phyloP scores from a whole-genome alignment of 2,888 invertebrate genomes.

The Reticulitermes lucifugus region DNA sequence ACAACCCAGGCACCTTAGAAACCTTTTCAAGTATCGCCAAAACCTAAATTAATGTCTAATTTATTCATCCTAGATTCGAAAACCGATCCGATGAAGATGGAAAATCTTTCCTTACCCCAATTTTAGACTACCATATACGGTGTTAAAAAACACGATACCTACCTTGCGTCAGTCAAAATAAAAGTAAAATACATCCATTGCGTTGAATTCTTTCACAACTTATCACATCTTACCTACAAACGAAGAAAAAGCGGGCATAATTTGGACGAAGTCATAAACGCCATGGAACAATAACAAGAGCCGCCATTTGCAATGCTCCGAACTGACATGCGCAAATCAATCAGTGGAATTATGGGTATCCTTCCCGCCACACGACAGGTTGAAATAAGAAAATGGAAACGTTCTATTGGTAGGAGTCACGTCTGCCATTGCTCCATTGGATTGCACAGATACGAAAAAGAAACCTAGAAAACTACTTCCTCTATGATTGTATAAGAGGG shows the following conservation, averaged over 20 bases:
- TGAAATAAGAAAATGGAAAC: slow-evolving; percentile 56
- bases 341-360: slow-evolving; percentile 61
- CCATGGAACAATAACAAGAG: slow-evolving; percentile 98
- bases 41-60: slow-evolving; percentile 49
- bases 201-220: slow-evolving; percentile 54
- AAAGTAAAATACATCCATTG: slow-evolving; percentile 50
- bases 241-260: slow-evolving; percentile 65
- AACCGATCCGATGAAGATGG: slow-evolving; percentile 54
- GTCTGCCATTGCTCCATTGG: slow-evolving; percentile 42
- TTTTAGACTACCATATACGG: slow-evolving; percentile 55
- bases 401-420: slow-evolving; percentile 52
- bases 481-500: slow-evolving; percentile 21
- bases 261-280: slow-evolving; percentile 70
- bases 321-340: slow-evolving; percentile 79
- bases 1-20: slow-evolving; percentile 18
- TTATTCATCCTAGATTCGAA: slow-evolving; percentile 54
- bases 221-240: slow-evolving; percentile 63
- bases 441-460: slow-evolving; percentile 43
- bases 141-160: slow-evolving; percentile 49
- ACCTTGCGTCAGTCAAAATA: slow-evolving; percentile 50
- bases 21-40: slow-evolving; percentile 42
- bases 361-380: slow-evolving; percentile 60
- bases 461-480: slow-evolving; percentile 44
- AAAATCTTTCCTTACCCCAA: slow-evolving; percentile 55
- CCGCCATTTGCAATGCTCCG: slow-evolving; percentile 97